These are phyloP conservation scores for Gymnoscopelus microlampas DNA, from an alignment of 2,797 vertebrate genomes.

Conservation along the genomic window DNA sequence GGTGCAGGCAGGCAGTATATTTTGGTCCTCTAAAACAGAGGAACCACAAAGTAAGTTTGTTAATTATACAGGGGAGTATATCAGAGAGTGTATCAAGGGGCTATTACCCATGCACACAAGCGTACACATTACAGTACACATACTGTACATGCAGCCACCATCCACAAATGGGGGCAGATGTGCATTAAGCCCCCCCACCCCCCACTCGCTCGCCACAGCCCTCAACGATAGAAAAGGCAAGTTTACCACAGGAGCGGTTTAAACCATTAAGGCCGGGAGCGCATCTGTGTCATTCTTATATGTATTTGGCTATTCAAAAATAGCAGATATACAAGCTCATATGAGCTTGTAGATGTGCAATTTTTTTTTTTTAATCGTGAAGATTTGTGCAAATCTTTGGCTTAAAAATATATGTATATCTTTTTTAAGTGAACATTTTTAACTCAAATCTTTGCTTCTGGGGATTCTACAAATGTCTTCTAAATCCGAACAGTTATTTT, in stretches of 20 bases:
- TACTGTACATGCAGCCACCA: neutral
- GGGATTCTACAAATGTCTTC: no score
- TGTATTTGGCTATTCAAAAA: no score
- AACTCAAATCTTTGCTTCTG: no score
- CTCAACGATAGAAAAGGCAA: slow-evolving; percentile 23
- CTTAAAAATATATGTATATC: no score
- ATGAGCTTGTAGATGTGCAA: no score
- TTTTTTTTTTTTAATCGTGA: no score
- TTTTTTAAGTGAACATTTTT: no score
- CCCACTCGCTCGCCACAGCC: neutral
- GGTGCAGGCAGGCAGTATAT: neutral
- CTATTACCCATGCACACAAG: neutral
- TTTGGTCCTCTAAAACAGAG: neutral
- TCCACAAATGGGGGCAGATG: slow-evolving; percentile 24
- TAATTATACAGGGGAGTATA: slow-evolving; percentile 30
- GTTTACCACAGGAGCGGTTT: slow-evolving; percentile 26
- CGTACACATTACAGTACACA: slow-evolving; percentile 1
- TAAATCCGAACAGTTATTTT: no score
- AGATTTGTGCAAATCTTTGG: no score
- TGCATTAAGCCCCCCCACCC: slow-evolving; percentile 17
- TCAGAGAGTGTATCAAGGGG: slow-evolving; percentile 15
- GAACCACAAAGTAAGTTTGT: slow-evolving; percentile 23
- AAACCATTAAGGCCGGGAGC: no score
- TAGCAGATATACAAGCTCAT: no score
- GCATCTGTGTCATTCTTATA: no score